phyloP scores from a whole-genome alignment of 2,888 invertebrate species.

The Aphodius sticticus region DNA sequence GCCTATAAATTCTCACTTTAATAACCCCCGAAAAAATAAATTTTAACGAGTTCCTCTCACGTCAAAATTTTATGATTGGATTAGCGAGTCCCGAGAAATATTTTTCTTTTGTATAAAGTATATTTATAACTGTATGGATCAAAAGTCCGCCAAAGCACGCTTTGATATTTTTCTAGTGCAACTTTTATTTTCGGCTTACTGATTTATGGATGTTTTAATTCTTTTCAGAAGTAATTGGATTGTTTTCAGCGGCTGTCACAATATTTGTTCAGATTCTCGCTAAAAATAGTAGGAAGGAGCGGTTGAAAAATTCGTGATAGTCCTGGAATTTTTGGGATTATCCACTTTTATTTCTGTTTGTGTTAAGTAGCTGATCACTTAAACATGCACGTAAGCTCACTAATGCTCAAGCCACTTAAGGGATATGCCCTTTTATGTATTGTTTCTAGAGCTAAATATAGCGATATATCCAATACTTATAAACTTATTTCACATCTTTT shows the following conservation, averaged over 20 bases:
- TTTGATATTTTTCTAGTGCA: slow-evolving; percentile 4
- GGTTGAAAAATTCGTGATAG: neutral
- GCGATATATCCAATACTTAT: too few relatives aligned
- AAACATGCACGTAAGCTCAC: neutral
- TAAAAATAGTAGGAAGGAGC: neutral
- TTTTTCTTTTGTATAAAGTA: neutral
- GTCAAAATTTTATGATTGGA: neutral
- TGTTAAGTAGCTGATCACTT: neutral
- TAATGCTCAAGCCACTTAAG: neutral
- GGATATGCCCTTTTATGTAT: neutral
- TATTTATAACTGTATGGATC: neutral
- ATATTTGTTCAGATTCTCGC: neutral
- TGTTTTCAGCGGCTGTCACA: slow-evolving; percentile 4
- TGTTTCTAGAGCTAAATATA: neutral
- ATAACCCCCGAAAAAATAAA: neutral
- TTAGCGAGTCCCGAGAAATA: neutral
- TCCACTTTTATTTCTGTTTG: neutral
- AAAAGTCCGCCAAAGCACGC: neutral
- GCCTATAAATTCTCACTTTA: neutral
- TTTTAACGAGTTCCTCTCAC: neutral
- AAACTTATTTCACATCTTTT: too few relatives aligned
- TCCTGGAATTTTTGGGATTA: neutral
- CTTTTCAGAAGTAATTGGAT: slow-evolving; percentile 4
- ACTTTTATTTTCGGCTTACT: neutral
- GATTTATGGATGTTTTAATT: neutral